phyloP scores from a whole-genome alignment of 1,140 invertebrate species.

The Bicyclus anynana region DNA sequence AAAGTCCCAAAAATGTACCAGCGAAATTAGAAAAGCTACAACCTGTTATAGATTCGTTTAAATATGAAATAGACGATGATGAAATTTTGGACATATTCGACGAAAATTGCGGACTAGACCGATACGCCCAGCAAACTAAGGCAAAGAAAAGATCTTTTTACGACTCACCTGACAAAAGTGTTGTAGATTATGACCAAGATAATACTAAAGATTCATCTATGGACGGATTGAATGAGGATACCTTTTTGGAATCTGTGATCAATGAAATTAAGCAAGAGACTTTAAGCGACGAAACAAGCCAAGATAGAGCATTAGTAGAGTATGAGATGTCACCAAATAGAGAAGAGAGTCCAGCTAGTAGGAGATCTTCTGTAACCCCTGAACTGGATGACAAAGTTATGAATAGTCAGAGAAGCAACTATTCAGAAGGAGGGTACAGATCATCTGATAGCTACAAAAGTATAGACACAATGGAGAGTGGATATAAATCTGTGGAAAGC shows the following conservation, averaged over 20 bases:
- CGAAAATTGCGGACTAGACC: conserved; percentile 43
- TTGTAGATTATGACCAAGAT: conserved; percentile 35
- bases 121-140: conserved; percentile 36
- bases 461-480: conserved; percentile 41
- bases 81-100: conserved; percentile 60
- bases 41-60: conserved; percentile 62
- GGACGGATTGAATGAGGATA: conserved; percentile 55
- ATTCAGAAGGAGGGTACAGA: conserved; percentile 45
- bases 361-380: conserved; percentile 45
- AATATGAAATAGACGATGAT: conserved; percentile 66
- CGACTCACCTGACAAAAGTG: conserved; percentile 36
- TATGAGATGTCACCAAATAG: conserved; percentile 61
- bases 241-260: conserved; percentile 66
- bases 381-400: conserved; percentile 48
- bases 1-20: conserved; percentile 20
- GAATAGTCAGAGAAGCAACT: conserved; percentile 37
- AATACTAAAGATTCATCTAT: conserved; percentile 36
- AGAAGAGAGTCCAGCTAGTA: conserved; percentile 31
- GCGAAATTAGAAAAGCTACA: conserved; percentile 51
- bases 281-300: conserved; percentile 50
- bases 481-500: conserved; percentile 40
- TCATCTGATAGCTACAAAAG: conserved; percentile 53
- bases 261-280: conserved; percentile 63
- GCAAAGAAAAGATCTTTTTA: conserved; percentile 32
- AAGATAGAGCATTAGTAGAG: conserved; percentile 62